Conservation (phyloP, 2,113 vertebrate species). For the Gymnobelideus leadbeateri region DNA sequence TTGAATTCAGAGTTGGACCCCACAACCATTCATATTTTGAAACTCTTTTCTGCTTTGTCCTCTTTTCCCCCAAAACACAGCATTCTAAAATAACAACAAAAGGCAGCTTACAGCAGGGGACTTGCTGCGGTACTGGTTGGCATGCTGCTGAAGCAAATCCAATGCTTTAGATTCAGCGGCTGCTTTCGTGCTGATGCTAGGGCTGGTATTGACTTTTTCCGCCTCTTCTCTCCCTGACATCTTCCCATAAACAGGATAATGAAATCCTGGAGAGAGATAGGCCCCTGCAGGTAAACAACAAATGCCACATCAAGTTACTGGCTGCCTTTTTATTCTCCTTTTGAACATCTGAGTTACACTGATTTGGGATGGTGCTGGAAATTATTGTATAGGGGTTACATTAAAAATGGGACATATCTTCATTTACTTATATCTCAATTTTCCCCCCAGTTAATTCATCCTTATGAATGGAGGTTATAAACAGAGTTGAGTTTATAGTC, state of each 20-base stretch:
- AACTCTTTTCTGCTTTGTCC: conserved; percentile 30
- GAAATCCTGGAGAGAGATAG: conserved; percentile 94
- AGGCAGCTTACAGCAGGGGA: conserved; percentile 92
- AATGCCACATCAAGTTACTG: conserved; percentile 76
- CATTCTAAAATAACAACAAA: conserved; percentile 61
- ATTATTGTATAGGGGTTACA: conserved; percentile 59
- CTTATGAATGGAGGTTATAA: conserved; percentile 82
- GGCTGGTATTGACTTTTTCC: conserved; percentile 91
- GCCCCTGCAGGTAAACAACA: conserved; percentile 86
- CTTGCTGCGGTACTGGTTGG: conserved; percentile 94
- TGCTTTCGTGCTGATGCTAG: conserved; percentile 89
- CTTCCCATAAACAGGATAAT: conserved; percentile 98
- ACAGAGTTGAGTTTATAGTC: conserved; percentile 79
- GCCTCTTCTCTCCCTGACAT: conserved; percentile 96
- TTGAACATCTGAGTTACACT: conserved; percentile 60
- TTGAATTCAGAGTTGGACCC: conserved; percentile 62
- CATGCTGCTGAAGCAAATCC: conserved; percentile 96
- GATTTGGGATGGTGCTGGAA: conserved; percentile 53
- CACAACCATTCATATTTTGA: conserved; percentile 48
- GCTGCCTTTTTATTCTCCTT: conserved; percentile 44
- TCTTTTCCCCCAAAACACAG: not conserved
- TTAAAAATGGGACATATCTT: conserved; percentile 65
- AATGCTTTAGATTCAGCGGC: conserved; percentile 92
- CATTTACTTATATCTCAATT: conserved; percentile 54
- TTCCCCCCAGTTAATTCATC: conserved; percentile 77